Conservation (phyloP, 2,113 vertebrate species). For the Phalacrocorax brasilianus region DNA sequence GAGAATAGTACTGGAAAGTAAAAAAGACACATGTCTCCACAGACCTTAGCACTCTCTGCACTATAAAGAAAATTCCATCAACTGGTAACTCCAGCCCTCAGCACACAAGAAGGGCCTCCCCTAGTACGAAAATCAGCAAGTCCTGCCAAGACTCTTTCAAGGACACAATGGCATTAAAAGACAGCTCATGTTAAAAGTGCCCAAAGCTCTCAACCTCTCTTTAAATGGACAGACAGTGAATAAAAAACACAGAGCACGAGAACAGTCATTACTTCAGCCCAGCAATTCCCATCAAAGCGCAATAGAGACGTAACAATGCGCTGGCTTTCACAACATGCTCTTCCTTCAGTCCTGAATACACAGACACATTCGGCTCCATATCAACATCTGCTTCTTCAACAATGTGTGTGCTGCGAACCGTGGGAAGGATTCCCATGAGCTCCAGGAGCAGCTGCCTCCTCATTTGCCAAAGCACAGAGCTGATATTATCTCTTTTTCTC, state of each 20-base stretch:
- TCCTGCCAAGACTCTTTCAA: background rate
- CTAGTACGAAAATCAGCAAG: accelerated
- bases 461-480: slow-evolving; percentile 98
- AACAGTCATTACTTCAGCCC: slow-evolving; percentile 86
- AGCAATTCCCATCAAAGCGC: slow-evolving; percentile 96
- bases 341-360: slow-evolving; percentile 91
- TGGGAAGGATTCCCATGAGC: slow-evolving; percentile 93
- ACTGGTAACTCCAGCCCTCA: background rate
- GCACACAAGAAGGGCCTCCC: background rate
- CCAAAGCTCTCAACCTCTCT: background rate
- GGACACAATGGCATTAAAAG: background rate
- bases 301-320: slow-evolving; percentile 92
- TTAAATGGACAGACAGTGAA: background rate
- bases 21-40: background rate
- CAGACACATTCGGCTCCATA: slow-evolving; percentile 75
- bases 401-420: slow-evolving; percentile 85
- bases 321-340: slow-evolving; percentile 98
- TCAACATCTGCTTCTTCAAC: slow-evolving; percentile 81
- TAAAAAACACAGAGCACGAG: background rate
- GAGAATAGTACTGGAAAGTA: background rate
- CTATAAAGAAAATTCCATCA: background rate
- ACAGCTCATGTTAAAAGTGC: background rate
- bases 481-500: slow-evolving; percentile 90
- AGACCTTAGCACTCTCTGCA: background rate
- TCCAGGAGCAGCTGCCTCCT: slow-evolving; percentile 94